Base-by-base conservation (phyloP, 2,888 invertebrate species). In the Eurytoma adleriae region DNA sequence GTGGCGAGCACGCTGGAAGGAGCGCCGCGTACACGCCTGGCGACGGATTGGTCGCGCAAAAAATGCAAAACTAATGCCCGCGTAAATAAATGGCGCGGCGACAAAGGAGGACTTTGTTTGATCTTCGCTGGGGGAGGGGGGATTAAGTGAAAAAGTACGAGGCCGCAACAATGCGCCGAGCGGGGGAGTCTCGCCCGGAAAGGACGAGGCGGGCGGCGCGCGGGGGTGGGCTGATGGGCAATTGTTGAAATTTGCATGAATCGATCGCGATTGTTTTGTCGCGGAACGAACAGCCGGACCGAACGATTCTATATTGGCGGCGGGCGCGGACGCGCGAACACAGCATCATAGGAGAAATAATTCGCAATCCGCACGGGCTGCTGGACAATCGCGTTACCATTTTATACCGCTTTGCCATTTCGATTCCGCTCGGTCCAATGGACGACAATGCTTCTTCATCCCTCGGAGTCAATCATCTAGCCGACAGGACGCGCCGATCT, bases 221-320 rank as follows among this genome's bases (percentile, higher is more conserved):
- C 70, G 71, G 56, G 68, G 64, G 83, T 54, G 64, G 67, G 68
- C 81, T 83, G 84, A 81, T 84, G 83, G 83, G 82, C 87, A 88
- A 89, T 90, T 89, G 89, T 88, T 86, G 86, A 86, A 88, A 90
- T 90, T 89, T 89, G 87, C 89, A 90, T 88, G 89, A 89, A 89
- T 89, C 90, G 89, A 90, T 89, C 88, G 87, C 87, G 89, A 90
- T 89, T 89, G 88, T 89, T 89, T 87, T 86, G 86, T 52, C 30
- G 85, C 83, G 86, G 84, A 87, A 86, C 85, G 86, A 86, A 85
- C 85, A 85, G 83, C 82, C 79, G 82, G 82, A 79, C 66, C 72
- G 67, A 78, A 74, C 67, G 61, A 61, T 20, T 72, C 20, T 59
- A 72, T 67, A 67, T 73, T 54, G 54, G 67, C 27, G 30, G 27